These are phyloP conservation scores for Oncorhynchus nerka DNA, from an alignment of 2,113 vertebrate species.

Conservation along the genomic window DNA sequence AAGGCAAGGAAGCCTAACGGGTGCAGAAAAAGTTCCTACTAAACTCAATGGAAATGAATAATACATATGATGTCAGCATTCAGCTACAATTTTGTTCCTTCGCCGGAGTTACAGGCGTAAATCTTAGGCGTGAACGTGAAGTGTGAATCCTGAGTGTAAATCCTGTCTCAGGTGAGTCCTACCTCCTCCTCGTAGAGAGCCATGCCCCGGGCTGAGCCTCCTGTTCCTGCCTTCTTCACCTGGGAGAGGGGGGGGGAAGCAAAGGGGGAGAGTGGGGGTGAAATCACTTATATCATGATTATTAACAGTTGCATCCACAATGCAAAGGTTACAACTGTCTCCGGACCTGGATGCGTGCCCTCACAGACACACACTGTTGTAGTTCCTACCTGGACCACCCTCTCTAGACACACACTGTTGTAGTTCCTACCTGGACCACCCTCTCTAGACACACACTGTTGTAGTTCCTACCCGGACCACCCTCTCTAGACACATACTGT, in stretches of 20 bases:
- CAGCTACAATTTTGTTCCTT: too few species aligned
- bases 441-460: slow-evolving; percentile 93
- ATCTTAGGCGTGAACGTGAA: too few species aligned
- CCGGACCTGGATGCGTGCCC: neutral
- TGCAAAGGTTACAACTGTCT: neutral
- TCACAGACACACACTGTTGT: neutral
- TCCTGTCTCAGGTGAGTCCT: slow-evolving; percentile 43
- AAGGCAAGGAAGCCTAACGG: too few species aligned
- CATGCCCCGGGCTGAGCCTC: slow-evolving; percentile 86
- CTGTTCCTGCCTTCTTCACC: slow-evolving; percentile 87
- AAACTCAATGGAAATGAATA: too few species aligned
- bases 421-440: slow-evolving; percentile 50
- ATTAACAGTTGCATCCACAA: slow-evolving; percentile 8
- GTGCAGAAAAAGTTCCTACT: too few species aligned
- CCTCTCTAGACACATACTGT: slow-evolving; percentile 93
- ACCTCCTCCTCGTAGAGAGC: slow-evolving; percentile 96
- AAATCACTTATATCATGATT: too few species aligned
- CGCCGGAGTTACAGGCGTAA: too few species aligned
- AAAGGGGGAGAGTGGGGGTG: too few species aligned
- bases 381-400: slow-evolving; percentile 84
- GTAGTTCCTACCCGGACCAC: slow-evolving; percentile 47
- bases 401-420: slow-evolving; percentile 91
- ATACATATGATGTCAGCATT: too few species aligned
- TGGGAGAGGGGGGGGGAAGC: slow-evolving; percentile 46
- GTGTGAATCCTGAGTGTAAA: too few species aligned